Percentiles rank a stretch among this genome's conserved stretches.
phyloP scores from a whole-genome alignment of 1,140 invertebrate genomes.

The Chymomyza costata region DNA sequence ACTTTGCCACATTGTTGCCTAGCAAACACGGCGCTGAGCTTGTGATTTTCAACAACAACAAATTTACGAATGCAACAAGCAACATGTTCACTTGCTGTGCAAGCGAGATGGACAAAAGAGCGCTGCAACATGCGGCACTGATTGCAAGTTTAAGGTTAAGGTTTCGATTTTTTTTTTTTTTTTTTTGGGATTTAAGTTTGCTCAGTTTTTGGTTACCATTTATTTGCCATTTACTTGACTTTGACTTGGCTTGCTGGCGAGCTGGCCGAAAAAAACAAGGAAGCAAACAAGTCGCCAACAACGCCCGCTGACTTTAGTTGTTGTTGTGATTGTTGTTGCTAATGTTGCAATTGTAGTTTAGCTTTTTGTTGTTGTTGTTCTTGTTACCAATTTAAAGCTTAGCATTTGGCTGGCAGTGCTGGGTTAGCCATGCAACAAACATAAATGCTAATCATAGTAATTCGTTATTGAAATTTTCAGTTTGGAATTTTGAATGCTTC shows the following conservation, averaged over 20 bases:
- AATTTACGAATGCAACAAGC: conserved; percentile 45
- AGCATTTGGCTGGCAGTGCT: no score
- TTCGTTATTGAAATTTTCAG: conserved; percentile 66
- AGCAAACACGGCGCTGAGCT: conserved; percentile 22
- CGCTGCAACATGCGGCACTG: conserved; percentile 20
- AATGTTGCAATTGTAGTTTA: conserved; percentile 25
- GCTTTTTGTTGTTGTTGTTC: background rate
- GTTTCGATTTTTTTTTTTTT: conserved; percentile 57
- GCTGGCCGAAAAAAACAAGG: no score
- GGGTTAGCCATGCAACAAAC: conserved; percentile 21
- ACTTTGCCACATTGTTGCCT: conserved; percentile 3
- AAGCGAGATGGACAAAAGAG: background rate
- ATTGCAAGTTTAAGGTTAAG: conserved; percentile 68
- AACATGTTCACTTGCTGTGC: conserved; percentile 5
- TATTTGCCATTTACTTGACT: background rate
- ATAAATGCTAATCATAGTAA: conserved; percentile 70
- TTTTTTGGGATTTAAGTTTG: no score
- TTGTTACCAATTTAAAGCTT: conserved; percentile 29
- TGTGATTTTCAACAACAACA: conserved; percentile 54
- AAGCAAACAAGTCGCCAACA: conserved; percentile 46
- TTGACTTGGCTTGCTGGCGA: no score
- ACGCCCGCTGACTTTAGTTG: background rate
- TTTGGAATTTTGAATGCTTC: conserved; percentile 1
- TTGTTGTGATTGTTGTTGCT: background rate
- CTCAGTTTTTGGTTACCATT: conserved; percentile 1